These are phyloP conservation scores for Tenualosa ilisha DNA, from an alignment of 2,797 vertebrate species.

Conservation along the genomic window DNA sequence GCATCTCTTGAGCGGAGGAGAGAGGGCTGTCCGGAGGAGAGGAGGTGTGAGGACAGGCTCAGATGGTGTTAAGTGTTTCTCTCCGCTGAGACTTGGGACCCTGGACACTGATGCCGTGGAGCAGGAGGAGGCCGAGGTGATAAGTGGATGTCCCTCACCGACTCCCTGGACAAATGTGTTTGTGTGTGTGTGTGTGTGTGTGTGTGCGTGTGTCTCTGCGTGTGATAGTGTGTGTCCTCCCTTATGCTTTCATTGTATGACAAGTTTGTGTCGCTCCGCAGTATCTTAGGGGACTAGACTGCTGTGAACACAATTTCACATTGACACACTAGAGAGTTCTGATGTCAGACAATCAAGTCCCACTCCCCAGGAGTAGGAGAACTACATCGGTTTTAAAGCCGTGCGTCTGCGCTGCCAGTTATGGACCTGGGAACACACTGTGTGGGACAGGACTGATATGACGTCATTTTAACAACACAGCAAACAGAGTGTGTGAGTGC, in stretches of 20 bases:
- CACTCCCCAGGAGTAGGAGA: background rate
- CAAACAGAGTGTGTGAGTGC: background rate
- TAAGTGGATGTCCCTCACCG: background rate
- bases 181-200: background rate
- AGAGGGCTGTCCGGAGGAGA: too few relatives aligned
- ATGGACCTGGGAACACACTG: background rate
- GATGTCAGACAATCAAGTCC: background rate
- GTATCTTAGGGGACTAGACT: background rate
- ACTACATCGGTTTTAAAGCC: background rate
- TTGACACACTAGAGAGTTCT: background rate
- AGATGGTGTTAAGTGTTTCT: background rate
- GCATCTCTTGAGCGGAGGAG: background rate
- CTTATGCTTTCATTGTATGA: background rate
- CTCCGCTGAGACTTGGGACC: background rate
- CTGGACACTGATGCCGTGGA: background rate
- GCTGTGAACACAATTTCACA: conserved; percentile 14
- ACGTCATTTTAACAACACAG: background rate
- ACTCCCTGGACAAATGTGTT: background rate
- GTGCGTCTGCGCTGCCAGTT: background rate
- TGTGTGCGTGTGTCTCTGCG: background rate
- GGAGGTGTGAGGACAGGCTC: background rate
- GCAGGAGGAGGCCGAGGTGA: background rate
- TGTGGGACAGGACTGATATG: background rate
- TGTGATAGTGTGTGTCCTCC: background rate
- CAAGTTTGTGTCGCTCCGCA: background rate